phyloP scores from a whole-genome alignment of 2,797 vertebrate species.

The Fistularia commersonii region DNA sequence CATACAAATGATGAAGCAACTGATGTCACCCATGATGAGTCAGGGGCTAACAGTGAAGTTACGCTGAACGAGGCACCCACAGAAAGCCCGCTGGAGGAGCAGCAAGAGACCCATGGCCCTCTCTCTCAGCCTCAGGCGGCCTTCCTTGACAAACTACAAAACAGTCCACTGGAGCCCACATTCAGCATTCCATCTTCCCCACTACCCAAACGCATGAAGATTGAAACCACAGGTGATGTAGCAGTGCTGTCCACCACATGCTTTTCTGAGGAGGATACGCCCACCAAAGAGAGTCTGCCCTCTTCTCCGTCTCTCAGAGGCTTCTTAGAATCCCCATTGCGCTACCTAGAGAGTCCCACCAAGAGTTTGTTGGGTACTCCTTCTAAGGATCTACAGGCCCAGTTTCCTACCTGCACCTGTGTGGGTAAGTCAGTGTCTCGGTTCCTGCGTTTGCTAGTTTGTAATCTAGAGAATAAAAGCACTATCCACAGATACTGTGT shows the following conservation, averaged over 20 bases:
- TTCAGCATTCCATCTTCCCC: slow-evolving; percentile 75
- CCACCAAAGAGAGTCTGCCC: slow-evolving; percentile 86
- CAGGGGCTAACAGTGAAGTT: slow-evolving; percentile 46
- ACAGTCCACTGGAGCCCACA: slow-evolving; percentile 59
- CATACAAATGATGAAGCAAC: slow-evolving; percentile 49
- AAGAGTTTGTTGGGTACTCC: slow-evolving; percentile 92
- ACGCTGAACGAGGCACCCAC: slow-evolving; percentile 21
- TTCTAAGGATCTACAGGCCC: slow-evolving; percentile 84
- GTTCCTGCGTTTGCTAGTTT: not conserved
- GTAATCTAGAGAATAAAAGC: not conserved
- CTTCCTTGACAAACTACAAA: slow-evolving; percentile 55
- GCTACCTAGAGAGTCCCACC: slow-evolving; percentile 92
- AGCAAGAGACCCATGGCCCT: slow-evolving; percentile 24
- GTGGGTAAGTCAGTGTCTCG: slow-evolving; percentile 83
- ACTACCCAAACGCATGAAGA: slow-evolving; percentile 92
- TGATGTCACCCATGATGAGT: slow-evolving; percentile 46
- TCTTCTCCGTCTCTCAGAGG: slow-evolving; percentile 88
- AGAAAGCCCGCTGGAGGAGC: slow-evolving; percentile 31
- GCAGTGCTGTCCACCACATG: slow-evolving; percentile 93
- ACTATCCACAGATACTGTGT: not conserved
- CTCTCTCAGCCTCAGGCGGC: slow-evolving; percentile 36
- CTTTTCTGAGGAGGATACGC: slow-evolving; percentile 84
- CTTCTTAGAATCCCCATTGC: slow-evolving; percentile 93
- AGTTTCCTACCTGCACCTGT: slow-evolving; percentile 91
- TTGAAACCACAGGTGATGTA: slow-evolving; percentile 88